Evolutionary conservation across 2,888 invertebrate species (phyloP).

Genomic region (Acrocyrtus sp.): DNA sequence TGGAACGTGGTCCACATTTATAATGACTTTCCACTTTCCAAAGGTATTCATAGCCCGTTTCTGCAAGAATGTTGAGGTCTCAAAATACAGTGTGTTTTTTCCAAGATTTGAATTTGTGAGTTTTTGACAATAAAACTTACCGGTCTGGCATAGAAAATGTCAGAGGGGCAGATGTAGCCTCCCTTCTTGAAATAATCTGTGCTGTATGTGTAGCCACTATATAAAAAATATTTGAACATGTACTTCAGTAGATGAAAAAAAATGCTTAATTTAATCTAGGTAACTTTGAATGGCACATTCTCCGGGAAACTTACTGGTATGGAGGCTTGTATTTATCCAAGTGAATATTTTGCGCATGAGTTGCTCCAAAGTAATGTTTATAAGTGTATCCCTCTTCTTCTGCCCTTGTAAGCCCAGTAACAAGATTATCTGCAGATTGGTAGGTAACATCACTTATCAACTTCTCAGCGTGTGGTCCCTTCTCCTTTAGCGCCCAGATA

Average conservation of each 20-base stretch:
- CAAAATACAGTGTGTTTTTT: no score
- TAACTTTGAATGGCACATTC: neutral
- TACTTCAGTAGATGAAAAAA: neutral
- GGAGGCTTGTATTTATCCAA: slow-evolving; percentile 58
- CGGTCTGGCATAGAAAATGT: slow-evolving; percentile 66
- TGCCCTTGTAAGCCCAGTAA: slow-evolving; percentile 65
- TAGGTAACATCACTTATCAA: slow-evolving; percentile 66
- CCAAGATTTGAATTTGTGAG: no score
- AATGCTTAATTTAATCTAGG: neutral
- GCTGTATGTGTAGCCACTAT: slow-evolving; percentile 57
- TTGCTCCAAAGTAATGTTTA: slow-evolving; percentile 65
- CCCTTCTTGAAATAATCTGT: slow-evolving; percentile 65
- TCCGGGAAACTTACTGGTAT: slow-evolving; percentile 53
- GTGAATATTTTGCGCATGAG: slow-evolving; percentile 54
- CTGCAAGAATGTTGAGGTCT: neutral
- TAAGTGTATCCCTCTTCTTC: slow-evolving; percentile 65
- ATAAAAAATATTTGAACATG: no score
- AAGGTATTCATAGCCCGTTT: slow-evolving; percentile 65
- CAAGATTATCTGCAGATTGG: slow-evolving; percentile 65
- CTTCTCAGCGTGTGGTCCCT: slow-evolving; percentile 62
- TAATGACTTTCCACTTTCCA: slow-evolving; percentile 66
- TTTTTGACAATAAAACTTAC: no score
- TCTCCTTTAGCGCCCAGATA: slow-evolving; percentile 63
- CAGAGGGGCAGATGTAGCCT: slow-evolving; percentile 66
- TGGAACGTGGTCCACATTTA: slow-evolving; percentile 65